Percentiles rank a stretch among this genome's conserved stretches.
Evolutionary conservation across 1,140 invertebrate species (phyloP).

Genomic region (Helicoverpa armigera): DNA sequence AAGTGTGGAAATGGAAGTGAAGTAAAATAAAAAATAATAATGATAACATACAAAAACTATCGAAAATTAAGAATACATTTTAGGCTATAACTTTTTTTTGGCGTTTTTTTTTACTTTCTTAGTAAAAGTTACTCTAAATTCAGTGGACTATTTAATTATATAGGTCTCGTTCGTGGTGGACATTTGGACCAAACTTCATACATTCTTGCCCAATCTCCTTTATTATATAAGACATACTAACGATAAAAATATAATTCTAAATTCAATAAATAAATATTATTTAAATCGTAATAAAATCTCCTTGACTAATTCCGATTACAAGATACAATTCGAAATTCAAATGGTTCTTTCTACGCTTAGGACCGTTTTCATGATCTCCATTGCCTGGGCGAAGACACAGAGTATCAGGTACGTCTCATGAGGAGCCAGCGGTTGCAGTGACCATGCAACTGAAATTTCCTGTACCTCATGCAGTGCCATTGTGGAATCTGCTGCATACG

Average conservation of each 20-base stretch:
- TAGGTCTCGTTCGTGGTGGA: too few relatives aligned
- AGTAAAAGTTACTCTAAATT: too few relatives aligned
- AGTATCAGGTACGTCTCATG: slow-evolving; percentile 81
- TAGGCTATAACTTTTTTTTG: too few relatives aligned
- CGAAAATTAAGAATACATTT: too few relatives aligned
- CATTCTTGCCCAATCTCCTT: too few relatives aligned
- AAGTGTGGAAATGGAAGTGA: too few relatives aligned
- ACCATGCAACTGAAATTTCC: slow-evolving; percentile 91
- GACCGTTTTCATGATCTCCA: slow-evolving; percentile 9
- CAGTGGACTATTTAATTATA: too few relatives aligned
- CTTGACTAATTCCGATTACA: neutral
- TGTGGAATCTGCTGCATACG: slow-evolving; percentile 91
- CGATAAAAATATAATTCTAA: neutral
- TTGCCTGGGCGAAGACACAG: neutral
- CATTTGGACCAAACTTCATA: too few relatives aligned
- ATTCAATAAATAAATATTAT: neutral
- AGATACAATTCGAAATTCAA: neutral
- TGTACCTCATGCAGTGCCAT: slow-evolving; percentile 92
- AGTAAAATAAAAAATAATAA: too few relatives aligned
- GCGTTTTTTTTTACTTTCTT: too few relatives aligned
- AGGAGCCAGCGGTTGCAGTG: slow-evolving; percentile 89
- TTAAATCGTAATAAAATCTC: neutral
- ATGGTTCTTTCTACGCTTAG: neutral
- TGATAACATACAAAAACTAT: too few relatives aligned
- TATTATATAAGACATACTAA: too few relatives aligned